Conservation (phyloP, 2,113 vertebrate species). For the Opisthocomus hoazin region DNA sequence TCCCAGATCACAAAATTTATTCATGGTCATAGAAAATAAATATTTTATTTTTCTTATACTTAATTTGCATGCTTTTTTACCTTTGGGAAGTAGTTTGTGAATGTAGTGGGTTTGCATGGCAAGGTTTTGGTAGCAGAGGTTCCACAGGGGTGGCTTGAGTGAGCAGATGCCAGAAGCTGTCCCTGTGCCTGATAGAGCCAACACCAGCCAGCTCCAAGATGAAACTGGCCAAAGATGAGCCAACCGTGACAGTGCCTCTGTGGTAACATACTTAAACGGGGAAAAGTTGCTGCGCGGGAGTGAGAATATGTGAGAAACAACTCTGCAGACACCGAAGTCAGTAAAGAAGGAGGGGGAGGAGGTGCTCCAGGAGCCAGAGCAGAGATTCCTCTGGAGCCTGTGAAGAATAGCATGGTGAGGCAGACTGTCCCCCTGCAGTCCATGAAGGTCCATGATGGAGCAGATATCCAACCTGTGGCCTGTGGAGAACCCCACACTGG, state of each 20-base stretch:
- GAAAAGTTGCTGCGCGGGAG: background rate
- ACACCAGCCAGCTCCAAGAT: background rate
- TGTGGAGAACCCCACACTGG: too few relatives aligned
- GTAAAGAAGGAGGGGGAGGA: too few relatives aligned
- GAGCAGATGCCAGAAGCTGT: background rate
- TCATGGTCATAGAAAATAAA: background rate
- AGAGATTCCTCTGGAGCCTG: too few relatives aligned
- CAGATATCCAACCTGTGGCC: too few relatives aligned
- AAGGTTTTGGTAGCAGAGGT: background rate
- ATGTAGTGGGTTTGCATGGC: background rate
- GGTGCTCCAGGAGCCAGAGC: too few relatives aligned
- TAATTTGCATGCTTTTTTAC: background rate
- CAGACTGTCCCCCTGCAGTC: too few relatives aligned
- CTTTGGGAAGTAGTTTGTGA: background rate
- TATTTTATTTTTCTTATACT: background rate
- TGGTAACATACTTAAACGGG: background rate
- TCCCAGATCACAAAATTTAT: background rate
- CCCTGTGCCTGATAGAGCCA: background rate
- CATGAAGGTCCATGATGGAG: too few relatives aligned
- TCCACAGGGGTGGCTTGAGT: background rate
- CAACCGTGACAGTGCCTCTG: too few relatives aligned
- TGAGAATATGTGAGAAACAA: background rate
- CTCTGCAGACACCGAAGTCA: background rate
- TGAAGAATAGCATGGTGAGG: too few relatives aligned
- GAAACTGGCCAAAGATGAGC: background rate